phyloP scores from a whole-genome alignment of 2,113 vertebrate genomes.

The Setophaga kirtlandii region DNA sequence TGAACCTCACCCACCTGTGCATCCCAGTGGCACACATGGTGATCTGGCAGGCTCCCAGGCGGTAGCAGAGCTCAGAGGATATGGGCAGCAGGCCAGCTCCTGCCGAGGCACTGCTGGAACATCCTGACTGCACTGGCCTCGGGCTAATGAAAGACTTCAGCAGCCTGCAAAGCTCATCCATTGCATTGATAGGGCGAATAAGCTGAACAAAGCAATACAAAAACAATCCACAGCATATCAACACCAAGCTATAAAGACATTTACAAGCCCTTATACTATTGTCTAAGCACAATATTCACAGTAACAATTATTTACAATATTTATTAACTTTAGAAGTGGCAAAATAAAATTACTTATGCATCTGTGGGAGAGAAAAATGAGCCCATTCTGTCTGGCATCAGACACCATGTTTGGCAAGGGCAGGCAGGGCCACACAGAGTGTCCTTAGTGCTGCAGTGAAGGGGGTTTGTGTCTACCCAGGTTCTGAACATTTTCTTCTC shows the following conservation, averaged over 20 bases:
- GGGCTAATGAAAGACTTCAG: conserved; percentile 88
- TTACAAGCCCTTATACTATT: not conserved
- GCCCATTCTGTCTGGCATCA: not conserved
- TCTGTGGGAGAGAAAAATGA: not conserved
- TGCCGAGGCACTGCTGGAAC: conserved; percentile 56
- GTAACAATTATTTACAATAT: not conserved
- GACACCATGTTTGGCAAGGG: not conserved
- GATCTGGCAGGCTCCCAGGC: conserved; percentile 94
- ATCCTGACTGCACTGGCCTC: conserved; percentile 69
- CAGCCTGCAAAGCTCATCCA: conserved; percentile 95
- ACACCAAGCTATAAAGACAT: not conserved
- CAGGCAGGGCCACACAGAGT: not conserved
- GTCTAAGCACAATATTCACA: not conserved
- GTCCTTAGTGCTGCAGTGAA: not conserved
- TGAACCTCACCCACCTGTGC: conserved; percentile 88
- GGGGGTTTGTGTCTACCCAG: not conserved
- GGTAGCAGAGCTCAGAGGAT: conserved; percentile 94
- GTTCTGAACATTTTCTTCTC: not conserved
- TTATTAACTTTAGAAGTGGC: not conserved
- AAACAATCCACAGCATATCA: not conserved
- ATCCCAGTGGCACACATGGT: conserved; percentile 93
- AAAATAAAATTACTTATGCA: not conserved
- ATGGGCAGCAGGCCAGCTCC: conserved; percentile 88
- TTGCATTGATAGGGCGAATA: conserved; percentile 93
- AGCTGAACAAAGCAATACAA: conserved; percentile 74